These are phyloP conservation scores for Zaprionus taronus DNA, from an alignment of 1,140 invertebrate genomes.

Conservation along the genomic window DNA sequence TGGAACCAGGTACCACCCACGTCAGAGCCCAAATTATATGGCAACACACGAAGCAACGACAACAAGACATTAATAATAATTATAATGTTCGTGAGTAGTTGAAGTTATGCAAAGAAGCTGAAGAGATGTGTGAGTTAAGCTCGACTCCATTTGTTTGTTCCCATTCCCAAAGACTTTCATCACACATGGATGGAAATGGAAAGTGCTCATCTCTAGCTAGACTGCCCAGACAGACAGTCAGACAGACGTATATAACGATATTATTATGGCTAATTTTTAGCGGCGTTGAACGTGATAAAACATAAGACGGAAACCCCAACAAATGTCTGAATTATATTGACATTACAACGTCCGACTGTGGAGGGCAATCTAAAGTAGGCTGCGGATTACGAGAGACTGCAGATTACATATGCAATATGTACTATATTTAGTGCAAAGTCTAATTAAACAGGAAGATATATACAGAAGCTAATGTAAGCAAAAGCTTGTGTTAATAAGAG, in stretches of 20 bases:
- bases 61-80: conserved; percentile 32
- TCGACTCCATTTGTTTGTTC: conserved; percentile 24
- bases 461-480: neutral
- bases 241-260: conserved; percentile 34
- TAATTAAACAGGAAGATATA: neutral
- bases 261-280: conserved; percentile 48
- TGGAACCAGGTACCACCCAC: conserved; percentile 47
- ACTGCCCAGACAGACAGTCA: neutral
- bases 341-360: conserved; percentile 21
- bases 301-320: conserved; percentile 37
- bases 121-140: conserved; percentile 61
- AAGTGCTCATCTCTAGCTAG: conserved; percentile 47
- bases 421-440: neutral
- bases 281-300: conserved; percentile 24
- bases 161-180: conserved; percentile 45
- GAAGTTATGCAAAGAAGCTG: conserved; percentile 51
- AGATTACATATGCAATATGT: neutral
- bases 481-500: neutral
- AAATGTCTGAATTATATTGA: conserved; percentile 65
- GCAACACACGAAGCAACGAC: conserved; percentile 34
- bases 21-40: conserved; percentile 57
- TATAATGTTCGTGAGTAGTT: conserved; percentile 40
- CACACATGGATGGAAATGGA: conserved; percentile 56
- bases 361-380: conserved; percentile 28
- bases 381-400: conserved; percentile 5